Percentiles rank a stretch among this genome's conserved stretches.
These are phyloP conservation scores for Oryzias curvinotus DNA, from an alignment of 2,113 vertebrate species.

Conservation along the genomic window DNA sequence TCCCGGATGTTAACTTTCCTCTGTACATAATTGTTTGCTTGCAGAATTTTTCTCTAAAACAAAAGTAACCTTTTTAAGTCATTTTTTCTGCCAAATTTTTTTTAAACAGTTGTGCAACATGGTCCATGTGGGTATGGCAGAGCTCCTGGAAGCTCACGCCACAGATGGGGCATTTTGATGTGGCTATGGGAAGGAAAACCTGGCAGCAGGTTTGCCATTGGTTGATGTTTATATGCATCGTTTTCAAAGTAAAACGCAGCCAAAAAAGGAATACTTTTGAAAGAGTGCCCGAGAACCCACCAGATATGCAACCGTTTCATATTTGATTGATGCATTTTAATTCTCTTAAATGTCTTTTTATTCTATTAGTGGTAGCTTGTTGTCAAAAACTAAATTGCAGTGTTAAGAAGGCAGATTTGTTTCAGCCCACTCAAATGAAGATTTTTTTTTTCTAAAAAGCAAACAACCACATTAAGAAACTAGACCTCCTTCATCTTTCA, in stretches of 20 bases:
- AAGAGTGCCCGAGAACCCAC: neutral
- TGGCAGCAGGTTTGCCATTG: constrained; percentile 19
- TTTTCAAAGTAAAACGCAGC: constrained; percentile 25
- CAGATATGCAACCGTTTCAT: neutral
- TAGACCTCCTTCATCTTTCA: neutral
- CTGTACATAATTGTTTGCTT: neutral
- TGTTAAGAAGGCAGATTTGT: neutral
- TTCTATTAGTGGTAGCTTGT: neutral
- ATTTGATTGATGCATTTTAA: too few relatives aligned
- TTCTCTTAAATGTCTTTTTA: too few relatives aligned
- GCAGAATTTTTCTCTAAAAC: constrained; percentile 8
- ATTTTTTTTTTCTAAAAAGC: neutral
- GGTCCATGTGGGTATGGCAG: constrained; percentile 21
- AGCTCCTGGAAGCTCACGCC: constrained; percentile 28
- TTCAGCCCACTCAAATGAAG: neutral
- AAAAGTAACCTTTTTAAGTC: constrained; percentile 19
- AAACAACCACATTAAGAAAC: neutral
- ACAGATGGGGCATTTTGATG: constrained; percentile 27
- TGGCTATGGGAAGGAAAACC: constrained; percentile 32
- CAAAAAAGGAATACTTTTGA: neutral
- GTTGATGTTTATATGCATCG: constrained; percentile 29
- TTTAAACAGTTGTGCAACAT: constrained; percentile 21
- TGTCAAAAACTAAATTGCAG: neutral
- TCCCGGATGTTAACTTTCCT: neutral
- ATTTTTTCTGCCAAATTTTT: constrained; percentile 1